Base-by-base conservation (phyloP, 2,113 vertebrate species). In the Cygnus buccinator region DNA sequence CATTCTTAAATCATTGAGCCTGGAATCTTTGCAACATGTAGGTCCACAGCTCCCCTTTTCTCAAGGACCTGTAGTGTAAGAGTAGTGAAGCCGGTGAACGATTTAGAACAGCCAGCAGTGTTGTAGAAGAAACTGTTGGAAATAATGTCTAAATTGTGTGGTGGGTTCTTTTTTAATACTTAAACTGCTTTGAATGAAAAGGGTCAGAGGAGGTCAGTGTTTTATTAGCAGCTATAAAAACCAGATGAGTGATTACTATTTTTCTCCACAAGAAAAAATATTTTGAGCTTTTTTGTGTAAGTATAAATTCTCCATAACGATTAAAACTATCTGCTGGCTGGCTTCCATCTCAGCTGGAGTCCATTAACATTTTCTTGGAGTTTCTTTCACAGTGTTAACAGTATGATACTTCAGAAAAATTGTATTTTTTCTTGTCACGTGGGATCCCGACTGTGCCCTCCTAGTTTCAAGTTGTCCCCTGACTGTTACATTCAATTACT, bases 191-290 rank as follows among this genome's bases (percentile, higher is more conserved):
- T 20, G 25, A 85, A 88, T 80, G 37, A 61, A 59, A 83, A 87
- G 39, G 18, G 23, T 70, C 54, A 59, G 63, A 74, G 59, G 82
- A 74, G 6, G 76, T 31, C 8, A 16, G 0, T 70, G 71, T 90
- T 94, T 90, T 65, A 89, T 31, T 88, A 90, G n/a, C 37, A 61
- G 61, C 72, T 91, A 10, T 87, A 78, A 65, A 93, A 71, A 50
- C 6, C 39, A 90, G 28, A 63, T 43, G 72, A 76, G 31, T 29
- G n/a, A 48, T 65, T 83, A 55, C 44, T 26, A 10, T 46, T 79
- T 90, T 78, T 54, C 43, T 48, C 26, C 22, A n/a, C 11, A 59
- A 82, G 67, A 74, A 87, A 90, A 75, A 19, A 59, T 87, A 29
- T 89, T 90, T 79, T 88, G 55, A 90, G 22, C 22, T 94, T 48